phyloP scores from a whole-genome alignment of 2,113 vertebrate genomes.

The Microtus oregoni region DNA sequence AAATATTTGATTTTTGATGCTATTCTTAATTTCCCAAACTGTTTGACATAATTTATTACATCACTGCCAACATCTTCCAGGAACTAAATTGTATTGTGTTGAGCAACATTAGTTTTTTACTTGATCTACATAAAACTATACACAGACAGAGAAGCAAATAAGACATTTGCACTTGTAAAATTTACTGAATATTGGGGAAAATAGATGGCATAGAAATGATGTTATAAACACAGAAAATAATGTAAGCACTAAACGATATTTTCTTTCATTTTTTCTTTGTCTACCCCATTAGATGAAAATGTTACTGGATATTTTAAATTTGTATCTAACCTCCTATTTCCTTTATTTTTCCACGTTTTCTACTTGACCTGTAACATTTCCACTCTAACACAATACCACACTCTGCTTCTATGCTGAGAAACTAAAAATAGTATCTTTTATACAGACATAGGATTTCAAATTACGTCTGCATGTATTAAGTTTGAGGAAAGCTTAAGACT shows the following conservation, averaged over 20 bases:
- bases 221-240: background rate
- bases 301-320: background rate
- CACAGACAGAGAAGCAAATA: background rate
- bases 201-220: background rate
- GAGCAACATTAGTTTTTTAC: background rate
- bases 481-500: background rate
- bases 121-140: background rate
- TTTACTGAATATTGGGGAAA: background rate
- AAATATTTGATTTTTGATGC: background rate
- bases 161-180: background rate
- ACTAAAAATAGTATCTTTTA: background rate
- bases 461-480: background rate
- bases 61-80: background rate
- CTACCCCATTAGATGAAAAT: background rate
- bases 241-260: background rate
- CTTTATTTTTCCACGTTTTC: background rate
- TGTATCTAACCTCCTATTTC: background rate
- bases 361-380: background rate
- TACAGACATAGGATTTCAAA: background rate
- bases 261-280: background rate
- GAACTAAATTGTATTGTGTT: background rate
- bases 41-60: background rate
- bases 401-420: background rate
- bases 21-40: background rate
- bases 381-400: background rate